Evolutionary conservation across 2,888 invertebrate genomes (phyloP).

Genomic region (Griposia aprilina): DNA sequence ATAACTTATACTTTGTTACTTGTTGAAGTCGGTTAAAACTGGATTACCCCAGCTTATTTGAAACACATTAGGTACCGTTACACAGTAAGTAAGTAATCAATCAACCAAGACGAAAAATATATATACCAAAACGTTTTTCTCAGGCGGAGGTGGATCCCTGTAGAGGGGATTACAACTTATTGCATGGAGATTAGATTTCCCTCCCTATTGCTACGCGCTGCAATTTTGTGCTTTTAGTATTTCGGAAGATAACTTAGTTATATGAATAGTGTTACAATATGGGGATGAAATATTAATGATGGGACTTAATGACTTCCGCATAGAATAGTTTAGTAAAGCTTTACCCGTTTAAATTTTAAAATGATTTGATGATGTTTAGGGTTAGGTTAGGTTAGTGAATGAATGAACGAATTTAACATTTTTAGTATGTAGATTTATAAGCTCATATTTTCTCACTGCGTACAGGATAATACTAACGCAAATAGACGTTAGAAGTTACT

Average conservation of each 20-base stretch:
- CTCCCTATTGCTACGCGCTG: slow-evolving; percentile 50
- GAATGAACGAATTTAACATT: no score
- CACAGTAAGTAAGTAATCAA: slow-evolving; percentile 33
- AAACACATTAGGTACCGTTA: no score
- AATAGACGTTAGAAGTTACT: neutral
- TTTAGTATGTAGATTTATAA: neutral
- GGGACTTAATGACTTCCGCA: slow-evolving; percentile 40
- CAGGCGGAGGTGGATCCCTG: slow-evolving; percentile 32
- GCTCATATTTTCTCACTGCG: neutral
- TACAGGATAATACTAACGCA: neutral
- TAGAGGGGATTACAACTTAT: slow-evolving; percentile 65
- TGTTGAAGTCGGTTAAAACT: no score
- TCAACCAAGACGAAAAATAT: slow-evolving; percentile 20
- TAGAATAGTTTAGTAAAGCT: slow-evolving; percentile 14
- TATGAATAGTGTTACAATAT: slow-evolving; percentile 46
- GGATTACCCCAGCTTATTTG: no score
- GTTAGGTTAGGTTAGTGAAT: neutral
- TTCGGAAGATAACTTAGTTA: slow-evolving; percentile 65
- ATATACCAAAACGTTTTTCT: slow-evolving; percentile 28
- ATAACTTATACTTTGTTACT: neutral
- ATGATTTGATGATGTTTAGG: neutral
- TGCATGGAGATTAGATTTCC: slow-evolving; percentile 71
- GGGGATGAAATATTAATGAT: slow-evolving; percentile 51
- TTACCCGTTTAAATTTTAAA: slow-evolving; percentile 9
- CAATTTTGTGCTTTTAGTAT: slow-evolving; percentile 62